Percentiles rank a stretch among this genome's conserved stretches.
phyloP scores from a whole-genome alignment of 1,140 invertebrate species.

The Hyles euphorbiae region DNA sequence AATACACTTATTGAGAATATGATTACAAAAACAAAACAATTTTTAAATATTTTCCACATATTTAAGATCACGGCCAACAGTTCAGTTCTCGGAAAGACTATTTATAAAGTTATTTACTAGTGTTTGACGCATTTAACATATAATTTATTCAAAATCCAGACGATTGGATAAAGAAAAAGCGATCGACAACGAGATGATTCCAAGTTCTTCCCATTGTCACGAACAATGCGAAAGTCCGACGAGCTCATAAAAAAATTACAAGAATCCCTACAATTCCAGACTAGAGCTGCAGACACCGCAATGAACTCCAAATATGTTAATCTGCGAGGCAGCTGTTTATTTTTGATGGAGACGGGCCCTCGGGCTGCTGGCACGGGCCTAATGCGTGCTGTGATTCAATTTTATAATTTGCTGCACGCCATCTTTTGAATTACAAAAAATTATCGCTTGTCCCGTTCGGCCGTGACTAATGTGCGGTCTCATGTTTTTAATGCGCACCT shows the following conservation, averaged over 20 bases:
- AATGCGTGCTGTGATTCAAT: conserved; percentile 16
- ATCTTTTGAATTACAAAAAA: conserved; percentile 9
- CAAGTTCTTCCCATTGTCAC: not conserved
- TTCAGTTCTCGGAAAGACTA: too few relatives aligned
- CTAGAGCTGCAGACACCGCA: not conserved
- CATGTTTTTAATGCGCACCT: too few relatives aligned
- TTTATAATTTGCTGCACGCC: conserved; percentile 30
- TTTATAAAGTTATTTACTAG: too few relatives aligned
- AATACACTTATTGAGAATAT: too few relatives aligned
- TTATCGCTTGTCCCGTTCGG: not conserved
- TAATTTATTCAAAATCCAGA: too few relatives aligned
- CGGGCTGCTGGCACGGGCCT: conserved; percentile 26
- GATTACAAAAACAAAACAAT: too few relatives aligned
- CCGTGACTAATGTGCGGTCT: too few relatives aligned
- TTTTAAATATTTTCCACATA: too few relatives aligned
- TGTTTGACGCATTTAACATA: too few relatives aligned
- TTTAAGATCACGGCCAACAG: too few relatives aligned
- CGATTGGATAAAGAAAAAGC: too few relatives aligned
- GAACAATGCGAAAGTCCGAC: not conserved
- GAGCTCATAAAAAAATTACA: conserved; percentile 2
- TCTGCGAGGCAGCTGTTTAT: not conserved
- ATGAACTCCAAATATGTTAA: conserved; percentile 9
- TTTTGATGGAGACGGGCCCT: conserved; percentile 11
- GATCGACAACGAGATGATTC: too few relatives aligned
- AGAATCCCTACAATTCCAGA: conserved; percentile 1